These are phyloP conservation scores for Indicator indicator DNA, from an alignment of 2,113 vertebrate species.

Conservation along the genomic window DNA sequence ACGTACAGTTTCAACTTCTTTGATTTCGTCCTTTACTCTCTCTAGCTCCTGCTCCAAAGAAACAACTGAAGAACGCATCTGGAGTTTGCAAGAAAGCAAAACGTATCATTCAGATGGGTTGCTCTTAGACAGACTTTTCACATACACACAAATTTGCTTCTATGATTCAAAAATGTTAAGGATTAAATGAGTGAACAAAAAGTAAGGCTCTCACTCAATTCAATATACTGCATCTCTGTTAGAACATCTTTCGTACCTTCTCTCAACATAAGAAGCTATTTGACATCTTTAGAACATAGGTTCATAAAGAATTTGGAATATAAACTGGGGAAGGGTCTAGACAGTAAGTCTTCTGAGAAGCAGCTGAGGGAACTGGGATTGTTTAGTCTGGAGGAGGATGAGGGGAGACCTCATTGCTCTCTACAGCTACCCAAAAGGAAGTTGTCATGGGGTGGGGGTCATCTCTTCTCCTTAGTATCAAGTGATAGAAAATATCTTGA, in stretches of 20 bases:
- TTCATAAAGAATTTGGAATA: not conserved
- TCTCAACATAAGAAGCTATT: not conserved
- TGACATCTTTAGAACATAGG: not conserved
- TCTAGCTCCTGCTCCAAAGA: slow-evolving; percentile 87
- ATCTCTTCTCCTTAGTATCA: too few relatives aligned
- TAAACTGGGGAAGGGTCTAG: not conserved
- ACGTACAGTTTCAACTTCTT: slow-evolving; percentile 87
- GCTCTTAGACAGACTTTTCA: not conserved
- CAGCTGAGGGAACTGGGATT: too few relatives aligned
- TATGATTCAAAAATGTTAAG: rapidly evolving
- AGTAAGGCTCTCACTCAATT: not conserved
- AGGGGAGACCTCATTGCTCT: too few relatives aligned
- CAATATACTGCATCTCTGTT: not conserved
- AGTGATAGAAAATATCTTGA: too few relatives aligned
- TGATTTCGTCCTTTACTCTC: slow-evolving; percentile 83
- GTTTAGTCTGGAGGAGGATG: too few relatives aligned
- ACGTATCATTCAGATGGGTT: not conserved
- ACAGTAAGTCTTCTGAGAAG: too few relatives aligned
- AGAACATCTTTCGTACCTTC: not conserved
- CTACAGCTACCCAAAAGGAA: too few relatives aligned
- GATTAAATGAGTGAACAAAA: not conserved
- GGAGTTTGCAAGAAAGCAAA: not conserved
- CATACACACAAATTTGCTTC: not conserved
- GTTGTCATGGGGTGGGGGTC: too few relatives aligned
- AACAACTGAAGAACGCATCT: slow-evolving; percentile 83